Conservation (phyloP, 2,888 invertebrate species). For the Torymus aiolomorphi region DNA sequence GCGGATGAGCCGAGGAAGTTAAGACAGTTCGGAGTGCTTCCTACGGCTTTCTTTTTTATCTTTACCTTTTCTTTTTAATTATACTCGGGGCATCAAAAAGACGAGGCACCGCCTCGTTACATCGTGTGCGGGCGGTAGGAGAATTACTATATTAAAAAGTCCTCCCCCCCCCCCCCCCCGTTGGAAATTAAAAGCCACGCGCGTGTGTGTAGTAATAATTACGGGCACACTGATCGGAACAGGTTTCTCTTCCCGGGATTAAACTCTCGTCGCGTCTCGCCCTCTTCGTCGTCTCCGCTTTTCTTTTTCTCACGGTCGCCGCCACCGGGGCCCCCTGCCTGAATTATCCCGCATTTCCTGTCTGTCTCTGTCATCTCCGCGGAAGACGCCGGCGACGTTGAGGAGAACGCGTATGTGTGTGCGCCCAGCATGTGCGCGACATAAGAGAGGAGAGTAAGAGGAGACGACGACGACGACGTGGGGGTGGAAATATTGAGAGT, state of each 20-base stretch:
- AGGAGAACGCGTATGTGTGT: slow-evolving; percentile 11
- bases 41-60: too few species aligned
- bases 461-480: slow-evolving; percentile 2
- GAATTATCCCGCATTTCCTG: slow-evolving; percentile 60
- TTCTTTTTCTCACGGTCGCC: slow-evolving; percentile 58
- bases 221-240: slow-evolving; percentile 11
- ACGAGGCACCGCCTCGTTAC: too few species aligned
- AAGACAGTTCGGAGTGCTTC: too few species aligned
- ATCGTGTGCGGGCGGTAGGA: too few species aligned
- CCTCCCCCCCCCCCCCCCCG: too few species aligned
- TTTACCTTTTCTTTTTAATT: too few species aligned
- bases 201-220: slow-evolving; percentile 11
- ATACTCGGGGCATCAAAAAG: too few species aligned
- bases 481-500: too few species aligned
- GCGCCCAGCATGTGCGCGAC: slow-evolving; percentile 9
- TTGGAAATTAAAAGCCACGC: slow-evolving; percentile 17
- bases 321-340: slow-evolving; percentile 1
- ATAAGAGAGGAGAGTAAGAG: neutral
- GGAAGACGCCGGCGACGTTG: neutral
- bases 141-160: too few species aligned
- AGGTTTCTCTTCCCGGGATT: slow-evolving; percentile 46
- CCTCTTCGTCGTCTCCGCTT: slow-evolving; percentile 37
- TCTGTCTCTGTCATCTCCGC: slow-evolving; percentile 12
- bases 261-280: slow-evolving; percentile 26
- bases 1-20: too few species aligned